These are phyloP conservation scores for Potamilus streckersoni DNA, from an alignment of 1,140 invertebrate species.

Conservation along the genomic window DNA sequence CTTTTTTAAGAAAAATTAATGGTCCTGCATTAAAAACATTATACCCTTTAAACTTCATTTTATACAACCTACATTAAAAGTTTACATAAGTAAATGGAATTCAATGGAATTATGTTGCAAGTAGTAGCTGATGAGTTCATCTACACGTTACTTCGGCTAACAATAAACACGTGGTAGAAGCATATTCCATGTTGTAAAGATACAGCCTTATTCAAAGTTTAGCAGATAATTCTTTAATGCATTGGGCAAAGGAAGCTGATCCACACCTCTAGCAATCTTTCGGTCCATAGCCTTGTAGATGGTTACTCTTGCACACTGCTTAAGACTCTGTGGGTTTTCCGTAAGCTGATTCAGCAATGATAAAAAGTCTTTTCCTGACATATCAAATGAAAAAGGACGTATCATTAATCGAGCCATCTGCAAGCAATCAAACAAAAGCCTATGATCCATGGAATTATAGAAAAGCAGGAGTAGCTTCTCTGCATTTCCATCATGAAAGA, in stretches of 20 bases:
- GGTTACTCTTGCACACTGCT: constrained; percentile 57
- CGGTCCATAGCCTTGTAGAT: constrained; percentile 59
- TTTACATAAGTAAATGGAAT: too few species aligned
- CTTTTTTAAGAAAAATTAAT: too few species aligned
- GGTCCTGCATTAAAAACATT: too few species aligned
- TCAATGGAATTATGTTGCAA: too few species aligned
- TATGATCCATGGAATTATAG: constrained; percentile 63
- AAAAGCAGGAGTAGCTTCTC: constrained; percentile 56
- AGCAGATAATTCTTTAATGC: constrained; percentile 57
- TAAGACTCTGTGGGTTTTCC: constrained; percentile 55
- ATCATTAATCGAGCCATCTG: constrained; percentile 47
- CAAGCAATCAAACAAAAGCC: constrained; percentile 55
- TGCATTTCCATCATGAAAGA: constrained; percentile 46
- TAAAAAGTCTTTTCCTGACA: constrained; percentile 41
- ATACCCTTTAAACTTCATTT: too few species aligned
- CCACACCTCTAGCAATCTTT: constrained; percentile 43
- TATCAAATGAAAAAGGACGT: constrained; percentile 46
- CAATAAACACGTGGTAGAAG: too few species aligned
- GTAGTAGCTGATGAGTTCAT: too few species aligned
- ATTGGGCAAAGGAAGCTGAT: constrained; percentile 54
- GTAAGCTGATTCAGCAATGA: constrained; percentile 46
- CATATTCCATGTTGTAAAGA: too few species aligned
- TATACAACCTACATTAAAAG: too few species aligned
- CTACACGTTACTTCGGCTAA: too few species aligned
- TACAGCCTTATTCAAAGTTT: constrained; percentile 40